phyloP scores from a whole-genome alignment of 2,113 vertebrate genomes.

The Emydocephalus ijimae region DNA sequence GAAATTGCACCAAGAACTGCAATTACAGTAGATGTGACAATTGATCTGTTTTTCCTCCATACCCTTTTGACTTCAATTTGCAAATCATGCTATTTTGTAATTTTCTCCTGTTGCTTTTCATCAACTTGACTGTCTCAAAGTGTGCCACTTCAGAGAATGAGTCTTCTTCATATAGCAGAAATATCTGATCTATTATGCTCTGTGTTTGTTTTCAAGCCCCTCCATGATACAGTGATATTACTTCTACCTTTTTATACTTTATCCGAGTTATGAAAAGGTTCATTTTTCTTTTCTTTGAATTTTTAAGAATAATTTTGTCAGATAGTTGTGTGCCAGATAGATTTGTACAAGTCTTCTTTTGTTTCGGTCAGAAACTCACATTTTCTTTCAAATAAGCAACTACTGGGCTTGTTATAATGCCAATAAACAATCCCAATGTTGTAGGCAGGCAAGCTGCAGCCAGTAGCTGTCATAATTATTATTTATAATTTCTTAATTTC shows the following conservation, averaged over 20 bases:
- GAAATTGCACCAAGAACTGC: neutral
- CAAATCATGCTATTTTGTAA: neutral
- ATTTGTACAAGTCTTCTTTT: neutral
- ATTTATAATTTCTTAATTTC: no score
- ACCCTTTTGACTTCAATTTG: neutral
- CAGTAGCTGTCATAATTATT: neutral
- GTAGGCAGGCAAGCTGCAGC: neutral
- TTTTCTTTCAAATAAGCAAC: neutral
- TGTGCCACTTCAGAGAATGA: neutral
- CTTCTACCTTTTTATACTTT: neutral
- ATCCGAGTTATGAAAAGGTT: neutral
- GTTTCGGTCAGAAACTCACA: neutral
- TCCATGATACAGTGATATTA: neutral
- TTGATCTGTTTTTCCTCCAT: neutral
- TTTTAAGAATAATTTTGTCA: neutral
- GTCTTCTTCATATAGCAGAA: neutral
- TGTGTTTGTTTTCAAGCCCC: neutral
- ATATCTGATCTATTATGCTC: neutral
- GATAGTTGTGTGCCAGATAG: neutral
- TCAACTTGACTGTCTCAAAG: neutral
- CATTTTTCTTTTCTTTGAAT: neutral
- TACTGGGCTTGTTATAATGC: neutral
- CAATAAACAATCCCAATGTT: neutral
- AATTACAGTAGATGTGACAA: neutral
- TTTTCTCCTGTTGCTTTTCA: neutral